Evolutionary conservation across 2,113 vertebrate genomes (phyloP).

Genomic region (Corvus cornix): DNA sequence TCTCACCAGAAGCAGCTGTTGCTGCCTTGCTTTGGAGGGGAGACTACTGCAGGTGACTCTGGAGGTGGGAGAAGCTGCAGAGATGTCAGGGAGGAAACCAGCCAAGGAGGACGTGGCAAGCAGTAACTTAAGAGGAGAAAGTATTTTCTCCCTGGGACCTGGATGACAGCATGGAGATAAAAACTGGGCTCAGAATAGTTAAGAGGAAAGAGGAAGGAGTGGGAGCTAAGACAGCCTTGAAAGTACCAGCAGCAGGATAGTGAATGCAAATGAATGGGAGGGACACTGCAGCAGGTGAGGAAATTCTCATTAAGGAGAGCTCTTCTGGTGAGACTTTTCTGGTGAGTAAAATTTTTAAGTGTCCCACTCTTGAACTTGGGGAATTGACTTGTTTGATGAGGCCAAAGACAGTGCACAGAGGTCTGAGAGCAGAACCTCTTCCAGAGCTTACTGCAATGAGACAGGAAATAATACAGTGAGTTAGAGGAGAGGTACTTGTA

Average conservation of each 20-base stretch:
- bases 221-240: neutral
- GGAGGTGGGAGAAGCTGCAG: neutral
- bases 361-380: neutral
- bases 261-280: neutral
- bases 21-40: neutral
- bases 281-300: neutral
- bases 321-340: neutral
- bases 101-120: neutral
- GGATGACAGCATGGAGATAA: neutral
- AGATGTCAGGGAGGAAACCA: neutral
- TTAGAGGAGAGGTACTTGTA: neutral
- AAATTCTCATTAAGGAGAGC: neutral
- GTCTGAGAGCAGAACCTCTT: neutral
- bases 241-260: neutral
- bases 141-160: neutral
- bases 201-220: neutral
- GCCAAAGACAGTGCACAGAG: fast-evolving
- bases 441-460: neutral
- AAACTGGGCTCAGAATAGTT: neutral
- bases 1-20: neutral
- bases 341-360: conserved; percentile 44
- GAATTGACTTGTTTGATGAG: neutral
- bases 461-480: neutral
- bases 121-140: neutral
- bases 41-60: neutral